phyloP scores from a whole-genome alignment of 2,797 vertebrate species.

The Lithobates pipiens region DNA sequence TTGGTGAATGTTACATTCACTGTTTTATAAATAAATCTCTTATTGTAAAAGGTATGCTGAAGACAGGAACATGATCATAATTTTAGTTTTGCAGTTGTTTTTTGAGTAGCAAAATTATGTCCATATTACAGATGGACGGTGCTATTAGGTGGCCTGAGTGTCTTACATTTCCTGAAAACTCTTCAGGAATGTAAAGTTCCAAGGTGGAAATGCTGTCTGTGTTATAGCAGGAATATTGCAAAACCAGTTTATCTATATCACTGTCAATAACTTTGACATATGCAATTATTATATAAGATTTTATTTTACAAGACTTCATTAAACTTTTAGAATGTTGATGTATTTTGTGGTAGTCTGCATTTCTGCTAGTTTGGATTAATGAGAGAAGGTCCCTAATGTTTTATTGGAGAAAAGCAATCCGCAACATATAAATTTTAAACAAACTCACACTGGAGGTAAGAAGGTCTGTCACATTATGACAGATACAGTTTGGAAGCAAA shows the following conservation, averaged over 20 bases:
- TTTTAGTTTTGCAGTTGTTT: no score
- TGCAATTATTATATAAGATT: constrained; percentile 21
- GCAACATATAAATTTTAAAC: constrained; percentile 56
- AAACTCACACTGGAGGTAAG: constrained; percentile 53
- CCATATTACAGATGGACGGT: no score
- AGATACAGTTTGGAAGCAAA: constrained; percentile 47
- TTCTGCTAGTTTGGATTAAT: constrained; percentile 39
- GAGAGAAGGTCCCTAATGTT: constrained; percentile 47
- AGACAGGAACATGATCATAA: no score
- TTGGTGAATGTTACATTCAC: no score
- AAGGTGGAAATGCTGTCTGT: background rate
- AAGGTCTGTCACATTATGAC: constrained; percentile 57
- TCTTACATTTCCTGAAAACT: no score
- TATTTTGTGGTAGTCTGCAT: constrained; percentile 55
- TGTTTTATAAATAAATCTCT: no score
- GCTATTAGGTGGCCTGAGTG: no score
- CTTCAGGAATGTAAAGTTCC: background rate
- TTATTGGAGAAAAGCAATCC: constrained; percentile 36
- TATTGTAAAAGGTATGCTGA: no score
- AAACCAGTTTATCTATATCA: background rate
- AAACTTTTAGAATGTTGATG: constrained; percentile 53
- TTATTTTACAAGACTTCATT: constrained; percentile 40
- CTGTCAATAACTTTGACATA: constrained; percentile 24
- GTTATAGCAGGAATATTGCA: background rate
- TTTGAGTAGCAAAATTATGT: no score